Conservation (phyloP, 37 sponge, comb jelly and placozoan species). For the Hormiphora californensis region DNA sequence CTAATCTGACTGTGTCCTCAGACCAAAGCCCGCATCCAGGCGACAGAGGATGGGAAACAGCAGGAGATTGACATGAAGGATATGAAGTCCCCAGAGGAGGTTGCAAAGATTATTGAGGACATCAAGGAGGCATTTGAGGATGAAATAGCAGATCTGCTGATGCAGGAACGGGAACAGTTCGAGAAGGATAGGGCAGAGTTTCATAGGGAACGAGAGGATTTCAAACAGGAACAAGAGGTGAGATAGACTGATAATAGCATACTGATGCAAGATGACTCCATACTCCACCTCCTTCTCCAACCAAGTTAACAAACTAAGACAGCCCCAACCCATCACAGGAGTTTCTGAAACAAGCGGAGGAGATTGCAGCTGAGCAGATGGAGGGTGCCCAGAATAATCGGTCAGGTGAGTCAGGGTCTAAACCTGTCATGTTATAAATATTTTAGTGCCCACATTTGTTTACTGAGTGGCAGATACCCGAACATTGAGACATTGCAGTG, state of each 20-base stretch:
- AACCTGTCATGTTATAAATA: too few species aligned
- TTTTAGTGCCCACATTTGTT: too few species aligned
- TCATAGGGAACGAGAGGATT: constrained; percentile 17
- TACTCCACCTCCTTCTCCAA: background rate
- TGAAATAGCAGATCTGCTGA: constrained; percentile 33
- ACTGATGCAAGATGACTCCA: too few species aligned
- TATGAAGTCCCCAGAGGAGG: constrained; percentile 30
- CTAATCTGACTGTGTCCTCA: too few species aligned
- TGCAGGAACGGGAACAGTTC: background rate
- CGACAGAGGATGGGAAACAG: background rate
- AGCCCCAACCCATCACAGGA: background rate
- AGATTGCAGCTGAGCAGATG: constrained; percentile 53
- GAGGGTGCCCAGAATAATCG: too few species aligned
- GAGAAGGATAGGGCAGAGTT: constrained; percentile 18
- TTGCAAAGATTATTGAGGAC: constrained; percentile 54
- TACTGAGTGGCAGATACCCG: too few species aligned
- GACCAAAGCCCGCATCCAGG: background rate
- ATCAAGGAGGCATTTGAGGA: constrained; percentile 54
- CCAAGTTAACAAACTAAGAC: background rate
- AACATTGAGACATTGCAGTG: too few species aligned
- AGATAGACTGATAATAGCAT: too few species aligned
- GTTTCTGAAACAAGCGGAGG: constrained; percentile 25
- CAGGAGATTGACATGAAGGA: background rate
- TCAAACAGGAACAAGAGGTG: constrained; percentile 40
- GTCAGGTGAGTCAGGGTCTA: too few species aligned